Percentiles rank a stretch among this genome's conserved stretches.
phyloP scores from a whole-genome alignment of 1,140 invertebrate genomes.

The Plectus sambesii region DNA sequence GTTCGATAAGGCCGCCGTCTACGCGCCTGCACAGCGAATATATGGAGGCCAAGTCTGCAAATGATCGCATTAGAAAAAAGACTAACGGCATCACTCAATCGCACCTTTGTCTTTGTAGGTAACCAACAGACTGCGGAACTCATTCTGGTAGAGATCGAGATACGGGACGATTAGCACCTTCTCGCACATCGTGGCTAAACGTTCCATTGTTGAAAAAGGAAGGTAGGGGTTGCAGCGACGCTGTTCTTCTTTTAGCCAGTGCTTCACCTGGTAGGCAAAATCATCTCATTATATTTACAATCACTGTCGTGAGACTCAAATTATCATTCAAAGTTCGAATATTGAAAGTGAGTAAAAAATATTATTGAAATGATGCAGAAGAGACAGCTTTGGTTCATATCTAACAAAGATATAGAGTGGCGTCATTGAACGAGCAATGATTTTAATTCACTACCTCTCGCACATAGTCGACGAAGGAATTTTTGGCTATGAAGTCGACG shows the following conservation, averaged over 20 bases:
- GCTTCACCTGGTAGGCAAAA: slow-evolving; percentile 65
- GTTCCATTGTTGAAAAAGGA: slow-evolving; percentile 75
- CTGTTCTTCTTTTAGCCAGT: slow-evolving; percentile 77
- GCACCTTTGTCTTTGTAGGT: slow-evolving; percentile 82
- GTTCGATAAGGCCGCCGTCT: slow-evolving; percentile 74
- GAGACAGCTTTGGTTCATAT: too few species aligned
- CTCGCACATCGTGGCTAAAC: slow-evolving; percentile 78
- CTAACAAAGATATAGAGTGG: too few species aligned
- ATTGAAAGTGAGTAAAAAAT: slow-evolving; percentile 11
- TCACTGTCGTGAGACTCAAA: slow-evolving; percentile 16
- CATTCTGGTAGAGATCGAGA: slow-evolving; percentile 85
- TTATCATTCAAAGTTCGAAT: too few species aligned
- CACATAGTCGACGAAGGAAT: slow-evolving; percentile 99
- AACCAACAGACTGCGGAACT: slow-evolving; percentile 88
- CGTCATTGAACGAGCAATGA: too few species aligned
- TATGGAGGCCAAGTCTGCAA: slow-evolving; percentile 85
- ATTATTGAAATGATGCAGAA: slow-evolving; percentile 4
- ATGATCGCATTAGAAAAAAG: too few species aligned
- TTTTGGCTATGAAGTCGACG: slow-evolving; percentile 77
- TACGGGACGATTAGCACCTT: slow-evolving; percentile 93
- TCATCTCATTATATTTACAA: slow-evolving; percentile 14
- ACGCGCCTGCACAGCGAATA: slow-evolving; percentile 84
- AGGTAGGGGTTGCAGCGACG: slow-evolving; percentile 83
- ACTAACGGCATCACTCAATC: too few species aligned
- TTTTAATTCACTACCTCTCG: slow-evolving; percentile 82